Conservation (phyloP, 2,797 vertebrate genomes). For the Petrocephalus sullivani region DNA sequence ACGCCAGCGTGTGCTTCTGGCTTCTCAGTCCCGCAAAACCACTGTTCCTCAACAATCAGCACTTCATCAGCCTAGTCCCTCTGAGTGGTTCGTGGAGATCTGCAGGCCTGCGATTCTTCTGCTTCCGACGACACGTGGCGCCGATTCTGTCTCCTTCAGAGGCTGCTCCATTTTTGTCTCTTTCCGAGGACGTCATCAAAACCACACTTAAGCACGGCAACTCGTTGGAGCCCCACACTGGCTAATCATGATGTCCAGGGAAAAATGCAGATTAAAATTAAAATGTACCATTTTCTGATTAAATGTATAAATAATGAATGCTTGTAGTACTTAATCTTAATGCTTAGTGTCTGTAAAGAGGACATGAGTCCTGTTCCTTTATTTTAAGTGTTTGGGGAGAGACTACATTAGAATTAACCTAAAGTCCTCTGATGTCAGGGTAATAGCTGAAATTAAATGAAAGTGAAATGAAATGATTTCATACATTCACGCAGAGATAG, state of each 20-base stretch:
- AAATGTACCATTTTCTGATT: conserved; percentile 5
- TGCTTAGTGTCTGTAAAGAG: neutral
- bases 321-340: neutral
- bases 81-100: neutral
- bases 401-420: neutral
- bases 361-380: neutral
- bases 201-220: neutral
- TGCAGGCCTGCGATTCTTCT: neutral
- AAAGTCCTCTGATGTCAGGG: neutral
- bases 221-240: neutral
- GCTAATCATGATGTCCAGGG: neutral
- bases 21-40: neutral
- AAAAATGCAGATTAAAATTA: neutral
- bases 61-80: neutral
- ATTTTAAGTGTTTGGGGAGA: neutral
- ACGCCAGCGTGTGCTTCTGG: neutral
- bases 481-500: neutral
- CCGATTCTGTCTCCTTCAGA: neutral
- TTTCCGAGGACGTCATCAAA: neutral
- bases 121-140: neutral
- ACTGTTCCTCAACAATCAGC: neutral
- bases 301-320: conserved; percentile 4
- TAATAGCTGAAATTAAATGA: neutral
- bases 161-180: neutral
- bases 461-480: neutral